phyloP scores from a whole-genome alignment of 30 jellyfish, hydroid and myxozoan species.

The Mastigias papua region DNA sequence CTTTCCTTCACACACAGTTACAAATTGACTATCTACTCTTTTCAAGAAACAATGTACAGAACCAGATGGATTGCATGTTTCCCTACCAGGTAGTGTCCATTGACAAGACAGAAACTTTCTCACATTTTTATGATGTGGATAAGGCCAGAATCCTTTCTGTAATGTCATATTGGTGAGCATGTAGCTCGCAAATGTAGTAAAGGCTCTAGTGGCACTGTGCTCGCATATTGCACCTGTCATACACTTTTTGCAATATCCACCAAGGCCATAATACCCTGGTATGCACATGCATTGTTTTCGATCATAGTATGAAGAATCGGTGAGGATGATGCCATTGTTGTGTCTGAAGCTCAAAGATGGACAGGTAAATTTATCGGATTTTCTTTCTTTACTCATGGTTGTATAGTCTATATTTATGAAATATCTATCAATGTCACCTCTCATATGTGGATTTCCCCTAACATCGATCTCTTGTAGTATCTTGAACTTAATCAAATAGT shows the following conservation, averaged over 20 bases:
- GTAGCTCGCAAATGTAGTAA: neutral
- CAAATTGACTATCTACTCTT: neutral
- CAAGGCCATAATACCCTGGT: conserved; percentile 60
- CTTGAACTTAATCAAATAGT: conserved; percentile 40
- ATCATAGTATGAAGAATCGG: conserved; percentile 62
- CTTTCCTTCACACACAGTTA: conserved; percentile 23
- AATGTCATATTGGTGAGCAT: conserved; percentile 28
- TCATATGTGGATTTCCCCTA: conserved; percentile 55
- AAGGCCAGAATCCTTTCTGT: conserved; percentile 68
- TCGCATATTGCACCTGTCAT: conserved; percentile 69
- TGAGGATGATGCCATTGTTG: conserved; percentile 27
- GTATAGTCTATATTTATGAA: conserved; percentile 46
- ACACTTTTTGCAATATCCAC: conserved; percentile 74
- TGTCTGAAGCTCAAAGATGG: conserved; percentile 62
- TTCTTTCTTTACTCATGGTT: conserved; percentile 11
- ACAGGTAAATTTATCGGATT: conserved; percentile 34
- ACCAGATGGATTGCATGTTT: conserved; percentile 41
- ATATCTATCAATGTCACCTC: conserved; percentile 20
- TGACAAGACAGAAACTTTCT: conserved; percentile 40
- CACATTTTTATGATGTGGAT: conserved; percentile 7
- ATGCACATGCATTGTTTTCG: conserved; percentile 59
- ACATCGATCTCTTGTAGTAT: conserved; percentile 47
- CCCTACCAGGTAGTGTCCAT: conserved; percentile 60
- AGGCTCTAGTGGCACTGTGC: neutral
- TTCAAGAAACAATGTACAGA: conserved; percentile 13